Base-by-base conservation (phyloP, 2,797 vertebrate species). In the Gadopsis bispinosus region DNA sequence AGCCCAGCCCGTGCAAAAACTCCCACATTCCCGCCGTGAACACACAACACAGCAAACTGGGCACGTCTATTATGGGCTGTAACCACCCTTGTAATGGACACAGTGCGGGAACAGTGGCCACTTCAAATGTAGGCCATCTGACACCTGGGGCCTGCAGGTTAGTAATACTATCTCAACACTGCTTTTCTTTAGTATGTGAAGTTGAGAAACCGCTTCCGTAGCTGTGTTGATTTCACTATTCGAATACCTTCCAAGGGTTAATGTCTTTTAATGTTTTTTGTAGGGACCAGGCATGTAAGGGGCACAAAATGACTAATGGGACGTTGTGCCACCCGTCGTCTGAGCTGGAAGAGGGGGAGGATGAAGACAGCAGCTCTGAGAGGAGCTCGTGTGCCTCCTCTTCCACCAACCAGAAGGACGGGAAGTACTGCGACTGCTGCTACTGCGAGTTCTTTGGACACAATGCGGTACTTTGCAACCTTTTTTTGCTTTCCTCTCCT, bases 371-470 rank as follows among this genome's bases (percentile, higher is more conserved):
- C 93, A 98, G 98, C 95, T 99, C 98, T 0, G 98, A 99, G 91
- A 97, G 97, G 81, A 99, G 98, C 93, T 99, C 98, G 77, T 99
- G 98, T 71, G 97, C 98, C 59, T 99, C 98, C 0, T 98, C 97
- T 60, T 99, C 98, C 74, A 98, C 96, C 75, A 99, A 98, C 88
- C 98, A 99, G 95, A 97, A 97, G 92, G 98, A 99, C 0, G 98
- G 98, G 83, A 99, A 99, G 91, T 99, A 99, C 96, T 99, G 98
- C 33, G 98, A 99, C 94, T 99, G 98, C 95, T 99, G 98, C 96
- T 99, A 99, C 96, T 99, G 98, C 96, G 98, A 99, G 94, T 99
- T 99, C 95, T 99, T 99, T 79, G 98, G 98, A 89, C 98, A 99
- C 92, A 99, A 98, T 0, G 97, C 98, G 96, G 98, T 99, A 96